Percentiles rank a stretch among this genome's conserved stretches.
Conservation (phyloP, 1,140 invertebrate species). For the Nasonia giraulti region DNA sequence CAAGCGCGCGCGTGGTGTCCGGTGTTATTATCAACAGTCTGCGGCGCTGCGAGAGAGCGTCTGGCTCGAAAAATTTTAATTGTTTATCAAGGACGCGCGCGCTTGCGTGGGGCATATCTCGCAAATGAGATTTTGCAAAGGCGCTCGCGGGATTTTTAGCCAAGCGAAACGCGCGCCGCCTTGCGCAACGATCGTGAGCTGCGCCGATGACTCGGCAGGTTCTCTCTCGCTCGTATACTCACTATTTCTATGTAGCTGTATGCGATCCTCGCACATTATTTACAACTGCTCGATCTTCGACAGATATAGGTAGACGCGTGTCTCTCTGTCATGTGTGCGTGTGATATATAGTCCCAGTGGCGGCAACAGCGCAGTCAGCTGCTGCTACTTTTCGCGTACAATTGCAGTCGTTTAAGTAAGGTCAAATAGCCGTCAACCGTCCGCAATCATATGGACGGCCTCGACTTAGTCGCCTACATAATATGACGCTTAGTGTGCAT, state of each 20-base stretch:
- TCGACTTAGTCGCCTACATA: not conserved
- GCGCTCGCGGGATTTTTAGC: not conserved
- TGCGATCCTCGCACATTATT: not conserved
- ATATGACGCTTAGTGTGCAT: no score
- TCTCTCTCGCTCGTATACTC: not conserved
- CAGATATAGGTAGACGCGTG: not conserved
- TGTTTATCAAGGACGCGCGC: not conserved
- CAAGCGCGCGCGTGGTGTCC: no score
- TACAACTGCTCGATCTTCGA: not conserved
- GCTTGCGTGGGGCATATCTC: not conserved
- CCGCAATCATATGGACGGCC: not conserved
- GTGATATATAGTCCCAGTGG: not conserved
- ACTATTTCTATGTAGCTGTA: not conserved
- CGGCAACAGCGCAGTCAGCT: not conserved
- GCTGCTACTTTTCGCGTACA: slow-evolving; percentile 15
- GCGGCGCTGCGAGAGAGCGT: not conserved
- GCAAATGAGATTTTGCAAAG: not conserved
- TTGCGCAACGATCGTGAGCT: not conserved
- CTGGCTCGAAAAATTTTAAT: not conserved
- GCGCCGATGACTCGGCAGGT: not conserved
- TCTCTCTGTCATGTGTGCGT: not conserved
- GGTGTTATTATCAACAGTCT: no score
- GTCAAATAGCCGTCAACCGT: slow-evolving; percentile 58
- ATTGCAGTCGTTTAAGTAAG: slow-evolving; percentile 33
- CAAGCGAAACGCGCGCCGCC: not conserved